phyloP scores from a whole-genome alignment of 2,888 invertebrate genomes.

The Acleris sparsana region DNA sequence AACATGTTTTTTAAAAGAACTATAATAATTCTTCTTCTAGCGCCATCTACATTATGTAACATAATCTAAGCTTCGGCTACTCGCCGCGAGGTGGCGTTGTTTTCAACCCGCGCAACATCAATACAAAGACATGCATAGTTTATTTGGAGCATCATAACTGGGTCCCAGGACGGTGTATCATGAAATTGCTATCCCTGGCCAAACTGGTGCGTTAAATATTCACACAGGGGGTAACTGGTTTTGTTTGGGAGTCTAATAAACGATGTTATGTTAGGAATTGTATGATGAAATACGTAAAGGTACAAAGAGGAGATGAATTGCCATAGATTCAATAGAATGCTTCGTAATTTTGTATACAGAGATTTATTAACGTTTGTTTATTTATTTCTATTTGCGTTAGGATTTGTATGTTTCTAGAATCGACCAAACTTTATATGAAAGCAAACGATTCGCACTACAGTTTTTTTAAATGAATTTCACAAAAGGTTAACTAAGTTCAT shows the following conservation, averaged over 20 bases:
- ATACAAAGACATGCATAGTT: constrained; percentile 73
- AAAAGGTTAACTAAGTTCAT: no score
- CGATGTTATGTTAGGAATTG: constrained; percentile 46
- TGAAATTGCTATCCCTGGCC: constrained; percentile 68
- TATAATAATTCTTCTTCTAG: constrained; percentile 12
- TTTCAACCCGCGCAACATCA: constrained; percentile 58
- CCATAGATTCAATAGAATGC: no score
- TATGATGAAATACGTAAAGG: constrained; percentile 1
- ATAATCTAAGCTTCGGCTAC: constrained; percentile 30
- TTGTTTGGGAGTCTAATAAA: constrained; percentile 73
- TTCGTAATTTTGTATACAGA: no score
- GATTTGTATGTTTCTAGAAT: no score
- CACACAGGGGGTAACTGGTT: constrained; percentile 72
- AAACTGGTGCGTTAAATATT: constrained; percentile 77
- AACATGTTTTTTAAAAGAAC: no score
- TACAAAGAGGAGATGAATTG: neutral
- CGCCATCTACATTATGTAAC: constrained; percentile 12
- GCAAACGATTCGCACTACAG: no score
- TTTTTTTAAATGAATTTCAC: no score
- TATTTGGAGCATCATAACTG: constrained; percentile 69
- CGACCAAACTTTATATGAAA: no score
- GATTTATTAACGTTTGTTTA: no score
- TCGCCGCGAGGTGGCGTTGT: constrained; percentile 61
- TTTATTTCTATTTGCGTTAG: no score
- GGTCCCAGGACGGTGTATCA: constrained; percentile 67